Evolutionary conservation across 2,113 vertebrate species (phyloP).

Genomic region (Microcebus lehilahytsara): DNA sequence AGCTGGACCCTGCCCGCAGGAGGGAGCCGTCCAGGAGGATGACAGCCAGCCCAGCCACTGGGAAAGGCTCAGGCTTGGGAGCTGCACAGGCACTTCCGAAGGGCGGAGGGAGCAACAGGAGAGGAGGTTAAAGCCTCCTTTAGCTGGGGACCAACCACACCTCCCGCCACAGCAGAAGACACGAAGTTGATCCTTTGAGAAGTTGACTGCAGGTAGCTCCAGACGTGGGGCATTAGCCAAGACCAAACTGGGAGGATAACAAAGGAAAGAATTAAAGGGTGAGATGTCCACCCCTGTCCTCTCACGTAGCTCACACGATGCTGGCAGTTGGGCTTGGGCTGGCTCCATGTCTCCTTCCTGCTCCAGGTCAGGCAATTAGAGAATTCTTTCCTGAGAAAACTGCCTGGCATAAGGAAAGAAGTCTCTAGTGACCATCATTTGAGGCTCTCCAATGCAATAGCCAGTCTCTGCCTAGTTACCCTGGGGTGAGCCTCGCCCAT

Average conservation of each 20-base stretch:
- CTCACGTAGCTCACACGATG: accelerated
- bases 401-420: not conserved
- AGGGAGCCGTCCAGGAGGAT: not conserved
- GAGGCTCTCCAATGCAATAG: not conserved
- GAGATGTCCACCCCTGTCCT: not conserved
- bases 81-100: not conserved
- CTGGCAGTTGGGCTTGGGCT: not conserved
- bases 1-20: not conserved
- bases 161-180: not conserved
- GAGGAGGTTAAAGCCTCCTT: not conserved
- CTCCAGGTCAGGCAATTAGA: not conserved
- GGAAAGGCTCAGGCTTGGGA: not conserved
- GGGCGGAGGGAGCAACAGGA: not conserved
- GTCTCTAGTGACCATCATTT: not conserved
- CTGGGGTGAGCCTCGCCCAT: not conserved
- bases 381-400: not conserved
- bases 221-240: not conserved
- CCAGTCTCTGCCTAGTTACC: too few species aligned
- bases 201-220: not conserved
- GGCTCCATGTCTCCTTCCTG: not conserved
- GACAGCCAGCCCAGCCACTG: not conserved
- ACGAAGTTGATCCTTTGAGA: too few species aligned
- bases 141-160: not conserved
- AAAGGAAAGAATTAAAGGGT: not conserved
- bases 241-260: not conserved